phyloP scores from a whole-genome alignment of 1,140 invertebrate species.

The Watersipora subatra region DNA sequence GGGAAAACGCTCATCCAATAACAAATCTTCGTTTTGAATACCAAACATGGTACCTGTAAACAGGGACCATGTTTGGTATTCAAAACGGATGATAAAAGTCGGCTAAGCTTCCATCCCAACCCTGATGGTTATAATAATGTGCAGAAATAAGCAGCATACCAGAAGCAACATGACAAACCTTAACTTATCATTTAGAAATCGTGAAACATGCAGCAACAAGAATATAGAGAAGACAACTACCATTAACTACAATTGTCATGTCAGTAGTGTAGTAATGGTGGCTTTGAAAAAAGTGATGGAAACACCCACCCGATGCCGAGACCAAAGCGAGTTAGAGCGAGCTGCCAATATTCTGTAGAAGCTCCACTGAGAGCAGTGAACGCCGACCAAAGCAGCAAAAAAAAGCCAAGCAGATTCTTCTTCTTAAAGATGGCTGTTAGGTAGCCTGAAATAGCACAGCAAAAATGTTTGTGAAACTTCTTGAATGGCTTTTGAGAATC shows the following conservation, averaged over 20 bases:
- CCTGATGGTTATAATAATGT: not conserved
- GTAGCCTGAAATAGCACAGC: too few species aligned
- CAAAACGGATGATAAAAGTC: not conserved
- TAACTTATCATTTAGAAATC: too few species aligned
- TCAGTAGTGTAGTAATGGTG: not conserved
- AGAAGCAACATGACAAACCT: not conserved
- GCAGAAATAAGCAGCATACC: not conserved
- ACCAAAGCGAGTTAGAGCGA: constrained; percentile 69
- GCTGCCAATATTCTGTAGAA: constrained; percentile 76
- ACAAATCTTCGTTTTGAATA: too few species aligned
- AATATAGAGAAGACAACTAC: not conserved
- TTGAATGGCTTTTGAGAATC: too few species aligned
- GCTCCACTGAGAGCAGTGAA: constrained; percentile 68
- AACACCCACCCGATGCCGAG: constrained; percentile 59
- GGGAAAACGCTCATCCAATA: too few species aligned
- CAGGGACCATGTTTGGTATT: not conserved
- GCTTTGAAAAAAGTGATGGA: not conserved
- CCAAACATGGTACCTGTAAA: not conserved
- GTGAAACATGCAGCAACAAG: not conserved
- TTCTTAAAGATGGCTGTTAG: constrained; percentile 2
- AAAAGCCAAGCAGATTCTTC: constrained; percentile 58
- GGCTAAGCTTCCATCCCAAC: not conserved
- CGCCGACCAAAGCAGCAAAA: constrained; percentile 63
- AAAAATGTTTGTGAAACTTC: too few species aligned
- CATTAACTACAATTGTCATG: not conserved